Conservation (phyloP, 2,797 vertebrate genomes). For the Tauraco hartlaubi region DNA sequence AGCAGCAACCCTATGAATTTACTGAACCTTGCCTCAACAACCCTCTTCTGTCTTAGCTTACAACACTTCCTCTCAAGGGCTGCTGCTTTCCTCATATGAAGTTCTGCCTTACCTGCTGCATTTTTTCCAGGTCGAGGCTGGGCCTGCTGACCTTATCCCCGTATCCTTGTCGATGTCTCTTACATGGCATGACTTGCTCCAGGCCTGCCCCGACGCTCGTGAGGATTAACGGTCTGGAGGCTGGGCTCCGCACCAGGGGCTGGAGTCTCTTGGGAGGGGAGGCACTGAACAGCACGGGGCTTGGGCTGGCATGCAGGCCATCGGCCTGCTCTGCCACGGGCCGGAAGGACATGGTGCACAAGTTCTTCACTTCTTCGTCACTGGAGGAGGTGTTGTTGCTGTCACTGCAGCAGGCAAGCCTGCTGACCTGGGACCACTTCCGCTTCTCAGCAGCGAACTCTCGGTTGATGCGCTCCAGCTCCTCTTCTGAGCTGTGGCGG, state of each 20-base stretch:
- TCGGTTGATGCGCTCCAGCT: constrained; percentile 89
- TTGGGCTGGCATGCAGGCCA: constrained; percentile 79
- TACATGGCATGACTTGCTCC: constrained; percentile 89
- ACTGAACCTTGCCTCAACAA: not conserved
- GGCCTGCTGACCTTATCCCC: constrained; percentile 87
- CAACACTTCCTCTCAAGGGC: not conserved
- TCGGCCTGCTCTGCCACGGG: constrained; percentile 72
- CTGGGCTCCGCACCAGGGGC: constrained; percentile 81
- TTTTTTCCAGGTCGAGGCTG: constrained; percentile 94
- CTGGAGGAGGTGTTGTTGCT: constrained; percentile 89
- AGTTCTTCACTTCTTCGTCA: constrained; percentile 92
- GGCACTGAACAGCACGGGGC: constrained; percentile 91
- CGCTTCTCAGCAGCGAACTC: constrained; percentile 83
- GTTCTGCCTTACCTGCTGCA: constrained; percentile 89
- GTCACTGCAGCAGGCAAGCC: constrained; percentile 76
- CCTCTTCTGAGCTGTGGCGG: constrained; percentile 91
- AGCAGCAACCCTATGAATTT: not conserved
- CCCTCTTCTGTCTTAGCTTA: not conserved
- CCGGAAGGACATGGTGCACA: constrained; percentile 78
- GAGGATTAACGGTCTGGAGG: constrained; percentile 85
- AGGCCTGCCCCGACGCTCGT: constrained; percentile 78
- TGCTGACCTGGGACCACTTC: constrained; percentile 85
- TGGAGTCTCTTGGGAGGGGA: constrained; percentile 90
- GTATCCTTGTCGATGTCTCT: constrained; percentile 86
- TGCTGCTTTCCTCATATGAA: not conserved